Conservation (phyloP, 1,140 invertebrate species). For the Heterodera carotae region DNA sequence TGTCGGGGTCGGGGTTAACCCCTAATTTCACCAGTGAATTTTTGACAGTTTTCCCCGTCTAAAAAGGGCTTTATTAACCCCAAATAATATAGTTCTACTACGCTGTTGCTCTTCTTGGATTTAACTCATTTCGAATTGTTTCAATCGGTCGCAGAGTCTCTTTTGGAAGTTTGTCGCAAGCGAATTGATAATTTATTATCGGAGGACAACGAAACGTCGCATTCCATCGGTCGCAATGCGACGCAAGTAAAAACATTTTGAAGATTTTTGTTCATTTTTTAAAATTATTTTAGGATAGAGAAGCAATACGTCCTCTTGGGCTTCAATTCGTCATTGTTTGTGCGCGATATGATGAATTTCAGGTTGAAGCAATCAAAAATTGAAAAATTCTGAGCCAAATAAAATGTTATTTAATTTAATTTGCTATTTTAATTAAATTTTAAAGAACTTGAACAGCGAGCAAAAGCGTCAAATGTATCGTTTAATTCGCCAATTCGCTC, state of each 20-base stretch:
- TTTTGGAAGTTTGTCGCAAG: slow-evolving; percentile 22
- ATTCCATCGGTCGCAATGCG: background rate
- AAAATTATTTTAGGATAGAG: slow-evolving; percentile 29
- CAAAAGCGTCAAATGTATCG: slow-evolving; percentile 32
- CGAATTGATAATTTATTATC: background rate
- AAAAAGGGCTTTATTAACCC: too few species aligned
- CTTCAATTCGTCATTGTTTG: slow-evolving; percentile 29
- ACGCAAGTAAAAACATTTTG: background rate
- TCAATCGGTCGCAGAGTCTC: slow-evolving; percentile 32
- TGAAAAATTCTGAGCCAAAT: background rate
- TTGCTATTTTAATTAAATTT: slow-evolving; percentile 17
- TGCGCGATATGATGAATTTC: slow-evolving; percentile 38
- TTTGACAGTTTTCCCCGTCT: too few species aligned
- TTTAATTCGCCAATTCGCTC: slow-evolving; percentile 38
- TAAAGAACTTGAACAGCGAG: slow-evolving; percentile 40
- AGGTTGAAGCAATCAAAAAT: slow-evolving; percentile 16
- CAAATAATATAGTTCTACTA: too few species aligned
- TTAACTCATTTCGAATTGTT: slow-evolving; percentile 34
- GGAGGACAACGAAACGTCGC: background rate
- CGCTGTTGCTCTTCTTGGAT: slow-evolving; percentile 36
- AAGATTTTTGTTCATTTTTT: background rate
- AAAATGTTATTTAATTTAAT: slow-evolving; percentile 2
- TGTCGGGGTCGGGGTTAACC: too few species aligned
- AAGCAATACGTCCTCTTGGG: slow-evolving; percentile 26
- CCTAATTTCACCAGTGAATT: too few species aligned